Conservation (phyloP, 2,888 invertebrate genomes). For the Eupithecia insigniata region DNA sequence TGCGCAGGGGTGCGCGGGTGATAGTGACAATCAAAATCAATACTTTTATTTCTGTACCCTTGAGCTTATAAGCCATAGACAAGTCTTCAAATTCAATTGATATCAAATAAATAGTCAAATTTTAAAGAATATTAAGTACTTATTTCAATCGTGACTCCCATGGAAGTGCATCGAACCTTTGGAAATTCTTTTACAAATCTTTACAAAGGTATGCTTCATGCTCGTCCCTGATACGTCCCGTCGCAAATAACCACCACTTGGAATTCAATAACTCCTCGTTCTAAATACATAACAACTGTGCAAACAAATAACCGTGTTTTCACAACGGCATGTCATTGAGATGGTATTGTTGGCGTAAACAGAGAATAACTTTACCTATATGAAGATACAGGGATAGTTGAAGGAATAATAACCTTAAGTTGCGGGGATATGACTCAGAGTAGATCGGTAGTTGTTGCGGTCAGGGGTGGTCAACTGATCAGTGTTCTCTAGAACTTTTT, state of each 20-base stretch:
- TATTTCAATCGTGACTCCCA: too few species aligned
- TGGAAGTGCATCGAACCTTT: too few species aligned
- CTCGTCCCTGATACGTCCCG: not conserved
- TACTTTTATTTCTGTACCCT: too few species aligned
- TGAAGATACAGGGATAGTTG: not conserved
- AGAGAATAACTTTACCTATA: constrained; percentile 12
- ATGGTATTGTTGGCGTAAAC: constrained; percentile 14
- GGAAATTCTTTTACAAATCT: too few species aligned
- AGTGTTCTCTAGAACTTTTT: not conserved
- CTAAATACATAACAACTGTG: constrained; percentile 44
- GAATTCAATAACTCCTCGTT: constrained; percentile 39
- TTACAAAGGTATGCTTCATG: not conserved
- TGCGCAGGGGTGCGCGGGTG: too few species aligned
- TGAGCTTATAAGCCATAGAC: too few species aligned
- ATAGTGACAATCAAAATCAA: too few species aligned
- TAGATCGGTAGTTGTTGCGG: not conserved
- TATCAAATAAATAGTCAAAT: too few species aligned
- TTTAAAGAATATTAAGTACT: too few species aligned
- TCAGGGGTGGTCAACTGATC: not conserved
- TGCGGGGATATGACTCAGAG: not conserved
- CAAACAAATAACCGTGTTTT: constrained; percentile 37
- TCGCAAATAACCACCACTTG: constrained; percentile 22
- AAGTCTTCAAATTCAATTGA: too few species aligned
- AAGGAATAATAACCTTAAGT: not conserved
- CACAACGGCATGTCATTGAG: constrained; percentile 27